These are phyloP conservation scores for Lasioglossum calceatum DNA, from an alignment of 2,888 invertebrate genomes.

Conservation along the genomic window DNA sequence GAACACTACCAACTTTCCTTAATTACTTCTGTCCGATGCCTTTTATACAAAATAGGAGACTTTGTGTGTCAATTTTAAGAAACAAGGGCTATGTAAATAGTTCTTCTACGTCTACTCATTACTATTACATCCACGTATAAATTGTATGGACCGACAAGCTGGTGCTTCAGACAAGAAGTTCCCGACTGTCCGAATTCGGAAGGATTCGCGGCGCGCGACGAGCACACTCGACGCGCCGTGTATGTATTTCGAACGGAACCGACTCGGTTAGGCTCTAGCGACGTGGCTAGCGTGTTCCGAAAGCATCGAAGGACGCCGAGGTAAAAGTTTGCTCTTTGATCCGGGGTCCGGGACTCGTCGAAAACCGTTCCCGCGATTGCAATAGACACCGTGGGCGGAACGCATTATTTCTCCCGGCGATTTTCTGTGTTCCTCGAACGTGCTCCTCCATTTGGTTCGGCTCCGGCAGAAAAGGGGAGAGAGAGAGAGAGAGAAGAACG, in stretches of 20 bases:
- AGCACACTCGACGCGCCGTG: not conserved
- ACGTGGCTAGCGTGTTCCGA: not conserved
- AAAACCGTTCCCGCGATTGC: conserved; percentile 41
- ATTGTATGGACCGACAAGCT: not conserved
- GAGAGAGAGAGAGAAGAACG: not conserved
- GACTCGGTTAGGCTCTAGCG: not conserved
- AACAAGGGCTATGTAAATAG: no score
- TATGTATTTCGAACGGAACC: not conserved
- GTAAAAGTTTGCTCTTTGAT: conserved; percentile 45
- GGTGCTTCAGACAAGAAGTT: not conserved
- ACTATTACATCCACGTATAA: not conserved
- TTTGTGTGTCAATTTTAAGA: no score
- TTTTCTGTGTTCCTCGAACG: conserved; percentile 62
- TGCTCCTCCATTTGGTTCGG: not conserved
- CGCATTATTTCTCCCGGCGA: conserved; percentile 43
- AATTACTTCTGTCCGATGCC: no score
- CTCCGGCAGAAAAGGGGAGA: not conserved
- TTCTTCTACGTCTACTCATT: not conserved
- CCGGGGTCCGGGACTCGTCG: conserved; percentile 14
- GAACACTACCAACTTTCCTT: no score
- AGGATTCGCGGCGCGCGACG: not conserved
- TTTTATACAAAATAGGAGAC: not conserved
- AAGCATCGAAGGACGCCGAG: conserved; percentile 51
- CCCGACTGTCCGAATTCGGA: not conserved
- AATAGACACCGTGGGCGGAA: conserved; percentile 61